Conservation (phyloP, 2,888 invertebrate species). For the Ichneumoninae sp. region DNA sequence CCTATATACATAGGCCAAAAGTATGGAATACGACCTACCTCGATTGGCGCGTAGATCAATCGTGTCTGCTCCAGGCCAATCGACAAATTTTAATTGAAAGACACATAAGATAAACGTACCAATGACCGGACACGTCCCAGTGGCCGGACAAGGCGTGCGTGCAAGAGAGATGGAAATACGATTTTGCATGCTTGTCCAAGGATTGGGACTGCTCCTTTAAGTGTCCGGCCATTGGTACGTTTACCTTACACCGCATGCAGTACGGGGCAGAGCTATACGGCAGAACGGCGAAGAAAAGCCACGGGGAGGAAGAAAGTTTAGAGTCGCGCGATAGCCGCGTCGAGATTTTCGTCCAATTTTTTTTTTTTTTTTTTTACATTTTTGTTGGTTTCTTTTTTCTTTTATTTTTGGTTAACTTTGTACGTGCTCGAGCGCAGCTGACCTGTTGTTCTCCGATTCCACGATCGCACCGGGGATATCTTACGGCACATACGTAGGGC, state of each 20-base stretch:
- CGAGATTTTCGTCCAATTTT: constrained; percentile 27
- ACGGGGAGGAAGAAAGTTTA: constrained; percentile 21
- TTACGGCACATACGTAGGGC: neutral
- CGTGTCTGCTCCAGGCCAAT: too few species aligned
- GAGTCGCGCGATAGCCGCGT: constrained; percentile 16
- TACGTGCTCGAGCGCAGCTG: constrained; percentile 1
- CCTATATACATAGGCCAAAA: too few species aligned
- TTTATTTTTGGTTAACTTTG: neutral
- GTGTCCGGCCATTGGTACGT: too few species aligned
- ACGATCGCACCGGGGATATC: constrained; percentile 7
- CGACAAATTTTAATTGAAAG: too few species aligned
- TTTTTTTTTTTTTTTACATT: neutral
- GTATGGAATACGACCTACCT: neutral
- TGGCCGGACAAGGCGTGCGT: too few species aligned
- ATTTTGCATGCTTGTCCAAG: too few species aligned
- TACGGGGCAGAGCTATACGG: neutral
- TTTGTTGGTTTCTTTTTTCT: neutral
- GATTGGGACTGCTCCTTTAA: too few species aligned
- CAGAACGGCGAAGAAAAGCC: neutral
- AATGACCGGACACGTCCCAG: too few species aligned
- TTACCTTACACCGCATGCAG: neutral
- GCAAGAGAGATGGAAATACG: too few species aligned
- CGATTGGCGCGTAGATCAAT: neutral
- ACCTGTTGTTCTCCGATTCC: constrained; percentile 3
- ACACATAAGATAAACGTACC: too few species aligned